Evolutionary conservation across 2,888 invertebrate genomes (phyloP), one percentile per base, ranked within the genome.

Genomic region (Flexamia atlantica): DNA sequence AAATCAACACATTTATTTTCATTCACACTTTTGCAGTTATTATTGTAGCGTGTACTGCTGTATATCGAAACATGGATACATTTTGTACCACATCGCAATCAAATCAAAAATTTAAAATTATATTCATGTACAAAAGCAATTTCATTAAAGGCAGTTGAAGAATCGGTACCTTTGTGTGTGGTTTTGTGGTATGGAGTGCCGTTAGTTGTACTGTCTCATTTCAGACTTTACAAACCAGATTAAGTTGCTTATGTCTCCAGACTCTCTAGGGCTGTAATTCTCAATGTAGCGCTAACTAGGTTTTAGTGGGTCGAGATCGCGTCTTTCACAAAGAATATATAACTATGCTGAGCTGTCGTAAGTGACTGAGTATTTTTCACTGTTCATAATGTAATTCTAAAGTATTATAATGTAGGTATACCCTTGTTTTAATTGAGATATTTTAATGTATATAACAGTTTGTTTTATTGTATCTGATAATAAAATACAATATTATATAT

Each of bases 361-460:
- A 76, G 46, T 76, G 76, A 76, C 46, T 46, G 50, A 76, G 32
- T 50, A 50, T 76, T 76, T 72, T 76, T 76, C 76, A 79, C 79
- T 79, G 79, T 79, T 79, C 79, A 57, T 79, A 57, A 32, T 32
- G 79, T 79, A 57, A 79, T 79, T 79, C 79, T 79, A 79, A 79
- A 79, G 28, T 53, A 79, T 36, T 79, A 23, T 79, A 79, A 53
- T 79, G 79, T 79, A 79, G 79, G 23, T 79, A 76, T 76, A 36
- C 32, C 57, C n/a, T 53, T 53, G 53, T 79, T 79, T 79, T 57
- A n/a, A 36, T 30, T 79, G 40, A 70, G 40, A 76, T 76, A 79
- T 53, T 79, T 53, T 36, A 57, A 30, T 79, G 79, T 79, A 79
- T 20, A 79, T 79, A 79, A 28, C 9, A 20, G 14, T 53, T 57